Conservation (phyloP, 2,797 vertebrate genomes). For the Microctenopoma lineatum region DNA sequence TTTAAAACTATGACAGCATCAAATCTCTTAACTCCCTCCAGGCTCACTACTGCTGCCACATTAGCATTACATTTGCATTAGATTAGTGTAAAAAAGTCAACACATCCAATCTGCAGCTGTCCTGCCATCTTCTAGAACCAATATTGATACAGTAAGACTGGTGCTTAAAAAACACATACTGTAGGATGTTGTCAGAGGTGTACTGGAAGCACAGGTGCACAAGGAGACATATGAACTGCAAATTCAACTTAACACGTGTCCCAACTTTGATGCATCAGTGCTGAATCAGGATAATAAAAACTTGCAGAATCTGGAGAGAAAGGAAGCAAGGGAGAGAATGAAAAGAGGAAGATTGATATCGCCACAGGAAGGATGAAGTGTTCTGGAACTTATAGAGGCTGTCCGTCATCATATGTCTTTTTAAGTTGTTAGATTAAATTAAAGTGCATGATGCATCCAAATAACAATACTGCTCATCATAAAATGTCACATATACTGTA, state of each 20-base stretch:
- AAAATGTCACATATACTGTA: no score
- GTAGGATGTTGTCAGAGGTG: conserved; percentile 17
- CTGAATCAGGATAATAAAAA: conserved; percentile 25
- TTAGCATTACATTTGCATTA: conserved; percentile 68
- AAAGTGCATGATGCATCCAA: no score
- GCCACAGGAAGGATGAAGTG: no score
- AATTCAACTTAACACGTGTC: conserved; percentile 19
- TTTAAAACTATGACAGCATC: conserved; percentile 27
- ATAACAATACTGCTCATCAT: no score
- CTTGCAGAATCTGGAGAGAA: not conserved
- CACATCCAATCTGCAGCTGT: conserved; percentile 55
- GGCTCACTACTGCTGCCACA: conserved; percentile 46
- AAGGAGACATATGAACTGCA: conserved; percentile 21
- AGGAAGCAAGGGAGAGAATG: not conserved
- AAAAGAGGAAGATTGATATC: not conserved
- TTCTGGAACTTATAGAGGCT: no score
- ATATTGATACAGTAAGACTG: conserved; percentile 55
- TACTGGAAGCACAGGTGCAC: conserved; percentile 5
- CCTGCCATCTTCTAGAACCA: conserved; percentile 46
- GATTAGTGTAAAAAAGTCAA: conserved; percentile 51
- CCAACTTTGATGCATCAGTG: conserved; percentile 17
- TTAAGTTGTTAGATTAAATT: no score
- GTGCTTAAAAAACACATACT: conserved; percentile 23
- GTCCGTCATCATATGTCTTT: no score
- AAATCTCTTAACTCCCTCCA: conserved; percentile 31